These are phyloP conservation scores for Aphaenogaster ashmeadi DNA, from an alignment of 1,140 invertebrate species.

Conservation along the genomic window DNA sequence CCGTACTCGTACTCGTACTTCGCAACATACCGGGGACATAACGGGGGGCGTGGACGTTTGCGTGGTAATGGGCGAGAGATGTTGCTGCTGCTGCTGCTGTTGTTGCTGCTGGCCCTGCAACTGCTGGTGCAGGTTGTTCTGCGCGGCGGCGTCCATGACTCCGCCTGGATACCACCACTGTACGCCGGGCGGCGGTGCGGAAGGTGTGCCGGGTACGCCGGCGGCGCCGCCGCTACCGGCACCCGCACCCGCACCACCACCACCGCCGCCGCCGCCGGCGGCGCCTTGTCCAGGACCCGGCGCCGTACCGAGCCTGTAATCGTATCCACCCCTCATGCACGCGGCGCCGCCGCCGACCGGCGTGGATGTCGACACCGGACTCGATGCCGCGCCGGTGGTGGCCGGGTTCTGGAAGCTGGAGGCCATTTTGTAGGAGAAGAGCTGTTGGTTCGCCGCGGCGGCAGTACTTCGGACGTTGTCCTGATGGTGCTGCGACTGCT, in stretches of 20 bases:
- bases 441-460: conserved; percentile 90
- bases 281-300: conserved; percentile 75
- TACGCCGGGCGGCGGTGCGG: conserved; percentile 87
- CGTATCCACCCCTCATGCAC: conserved; percentile 88
- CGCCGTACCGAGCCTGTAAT: conserved; percentile 88
- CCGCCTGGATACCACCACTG: conserved; percentile 90
- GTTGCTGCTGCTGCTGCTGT: conserved; percentile 87
- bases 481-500: conserved; percentile 85
- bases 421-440: conserved; percentile 95
- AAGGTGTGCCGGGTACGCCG: conserved; percentile 84
- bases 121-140: conserved; percentile 87
- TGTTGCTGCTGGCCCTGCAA: conserved; percentile 86
- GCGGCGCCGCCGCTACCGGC: conserved; percentile 75
- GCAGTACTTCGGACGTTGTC: conserved; percentile 87
- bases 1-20: conserved; percentile 60
- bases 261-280: conserved; percentile 76
- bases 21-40: conserved; percentile 85
- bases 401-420: conserved; percentile 92
- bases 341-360: conserved; percentile 80
- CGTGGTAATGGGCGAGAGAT: conserved; percentile 84
- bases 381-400: conserved; percentile 86
- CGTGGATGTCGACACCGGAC: conserved; percentile 86
- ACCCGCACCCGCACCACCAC: conserved; percentile 87
- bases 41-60: conserved; percentile 85
- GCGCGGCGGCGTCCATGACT: conserved; percentile 87